phyloP scores from a whole-genome alignment of 2,113 vertebrate species.

The Romanogobio albipinnatus region DNA sequence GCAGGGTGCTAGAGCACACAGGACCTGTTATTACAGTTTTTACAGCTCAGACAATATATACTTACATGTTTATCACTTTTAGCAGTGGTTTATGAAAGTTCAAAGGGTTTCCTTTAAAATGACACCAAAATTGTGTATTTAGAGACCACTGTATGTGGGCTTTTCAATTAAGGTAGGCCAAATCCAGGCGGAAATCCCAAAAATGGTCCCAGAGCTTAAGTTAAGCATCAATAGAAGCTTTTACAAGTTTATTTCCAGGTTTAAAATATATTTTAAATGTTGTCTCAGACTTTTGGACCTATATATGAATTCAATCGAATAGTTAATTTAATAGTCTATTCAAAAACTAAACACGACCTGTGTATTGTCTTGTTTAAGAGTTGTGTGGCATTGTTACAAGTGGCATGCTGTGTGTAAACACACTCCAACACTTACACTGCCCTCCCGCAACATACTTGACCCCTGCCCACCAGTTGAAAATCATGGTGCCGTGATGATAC shows the following conservation, averaged over 20 bases:
- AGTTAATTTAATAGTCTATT: background rate
- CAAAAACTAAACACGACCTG: background rate
- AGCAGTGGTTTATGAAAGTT: no score
- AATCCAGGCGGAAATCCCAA: no score
- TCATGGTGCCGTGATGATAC: constrained; percentile 83
- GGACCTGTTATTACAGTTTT: no score
- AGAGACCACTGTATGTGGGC: no score
- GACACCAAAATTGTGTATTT: no score
- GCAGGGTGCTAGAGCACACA: no score
- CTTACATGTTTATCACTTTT: no score
- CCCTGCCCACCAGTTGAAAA: constrained; percentile 82
- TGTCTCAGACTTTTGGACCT: background rate
- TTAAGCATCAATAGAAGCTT: background rate
- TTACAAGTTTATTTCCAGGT: background rate
- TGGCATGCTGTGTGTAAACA: background rate
- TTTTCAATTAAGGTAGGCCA: no score
- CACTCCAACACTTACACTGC: constrained; percentile 75
- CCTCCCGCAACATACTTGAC: constrained; percentile 82
- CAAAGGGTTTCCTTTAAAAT: no score
- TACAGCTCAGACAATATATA: no score
- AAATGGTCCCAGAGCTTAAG: no score
- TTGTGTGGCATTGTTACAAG: background rate
- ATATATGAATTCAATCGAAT: background rate
- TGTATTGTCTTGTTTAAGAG: background rate
- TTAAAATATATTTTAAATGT: no score